phyloP scores from a whole-genome alignment of 2,888 invertebrate genomes.

The Cybosia mesomella region DNA sequence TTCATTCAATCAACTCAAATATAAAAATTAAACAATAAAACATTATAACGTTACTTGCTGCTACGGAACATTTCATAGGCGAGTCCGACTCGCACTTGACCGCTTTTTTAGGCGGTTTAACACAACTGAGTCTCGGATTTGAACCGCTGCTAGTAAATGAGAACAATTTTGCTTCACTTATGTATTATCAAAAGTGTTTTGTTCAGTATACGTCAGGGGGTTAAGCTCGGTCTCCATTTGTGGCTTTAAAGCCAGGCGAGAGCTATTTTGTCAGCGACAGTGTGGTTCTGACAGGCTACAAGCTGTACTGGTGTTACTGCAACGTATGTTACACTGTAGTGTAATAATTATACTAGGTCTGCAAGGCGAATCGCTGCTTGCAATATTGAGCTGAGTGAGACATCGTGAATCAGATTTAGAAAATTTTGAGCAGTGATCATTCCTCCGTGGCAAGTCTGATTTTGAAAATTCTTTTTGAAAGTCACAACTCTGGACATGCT shows the following conservation, averaged over 20 bases:
- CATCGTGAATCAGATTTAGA: too few relatives aligned
- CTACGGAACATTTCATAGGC: too few relatives aligned
- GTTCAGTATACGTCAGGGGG: conserved; percentile 48
- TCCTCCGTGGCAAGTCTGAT: too few relatives aligned
- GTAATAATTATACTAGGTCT: conserved; percentile 22
- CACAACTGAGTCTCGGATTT: not conserved
- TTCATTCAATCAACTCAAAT: too few relatives aligned
- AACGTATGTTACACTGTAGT: conserved; percentile 38
- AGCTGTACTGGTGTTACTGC: conserved; percentile 42
- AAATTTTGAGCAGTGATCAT: too few relatives aligned
- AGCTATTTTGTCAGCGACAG: conserved; percentile 60
- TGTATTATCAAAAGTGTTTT: conserved; percentile 51
- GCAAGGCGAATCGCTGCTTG: too few relatives aligned
- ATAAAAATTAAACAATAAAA: too few relatives aligned
- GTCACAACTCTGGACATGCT: too few relatives aligned
- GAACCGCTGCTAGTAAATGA: conserved; percentile 10
- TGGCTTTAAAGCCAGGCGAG: conserved; percentile 50
- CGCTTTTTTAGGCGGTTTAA: not conserved
- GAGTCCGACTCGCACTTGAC: too few relatives aligned
- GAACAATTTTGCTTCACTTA: conserved; percentile 27
- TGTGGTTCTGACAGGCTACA: conserved; percentile 53
- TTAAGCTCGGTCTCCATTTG: conserved; percentile 58
- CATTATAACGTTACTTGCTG: too few relatives aligned
- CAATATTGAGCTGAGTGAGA: too few relatives aligned
- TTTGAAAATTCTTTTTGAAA: too few relatives aligned